Base-by-base conservation (phyloP, 2,888 invertebrate genomes). In the Hanleya hanleyi region DNA sequence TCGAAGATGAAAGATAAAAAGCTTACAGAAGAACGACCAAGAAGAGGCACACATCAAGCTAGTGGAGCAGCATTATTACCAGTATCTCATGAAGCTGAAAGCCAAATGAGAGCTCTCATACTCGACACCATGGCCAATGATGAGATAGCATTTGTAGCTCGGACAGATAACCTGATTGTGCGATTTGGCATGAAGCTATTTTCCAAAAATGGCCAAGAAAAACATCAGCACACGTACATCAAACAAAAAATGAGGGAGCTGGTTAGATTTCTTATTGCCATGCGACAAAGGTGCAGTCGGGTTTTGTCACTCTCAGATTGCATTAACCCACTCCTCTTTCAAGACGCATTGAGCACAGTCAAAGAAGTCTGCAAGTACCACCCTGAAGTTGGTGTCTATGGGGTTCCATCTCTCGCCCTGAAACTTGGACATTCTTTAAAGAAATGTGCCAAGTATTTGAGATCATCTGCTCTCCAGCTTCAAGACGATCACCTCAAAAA, bases 401-500 rank as follows among this genome's bases (percentile, higher is more conserved):
- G 9, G 57, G 29, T 29, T 15, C 57, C 57, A 15, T 57, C 57
- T 26, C 26, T 57, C 7, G 57, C 57, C 9, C 57, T 57, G 9
- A 57, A 57, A 57, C n/a, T 57, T 7, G 57, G 57, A 9, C 57
- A 57, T 29, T 57, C 57, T 57, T 26, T 57, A 57, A 57, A 57
- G 22, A 18, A 29, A 22, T n/a, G n/a, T n/a, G n/a, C n/a, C n/a
- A n/a, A n/a, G n/a, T n/a, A n/a, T n/a, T n/a, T n/a, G n/a, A n/a
- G n/a, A n/a, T n/a, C n/a, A n/a, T 41, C 47, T 41, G 47, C 47
- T 41, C n/a, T 41, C 12, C 47, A 41, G 57, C 9, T 26, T 15
- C 57, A 57, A 29, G 57, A 57, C 57, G 7, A 9, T 57, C 9
- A 15, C 9, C 9, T 9, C 9, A 57, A 22, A 57, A 26, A 7